Evolutionary conservation across 2,113 vertebrate genomes (phyloP).

Genomic region (Tragelaphus imberbis): DNA sequence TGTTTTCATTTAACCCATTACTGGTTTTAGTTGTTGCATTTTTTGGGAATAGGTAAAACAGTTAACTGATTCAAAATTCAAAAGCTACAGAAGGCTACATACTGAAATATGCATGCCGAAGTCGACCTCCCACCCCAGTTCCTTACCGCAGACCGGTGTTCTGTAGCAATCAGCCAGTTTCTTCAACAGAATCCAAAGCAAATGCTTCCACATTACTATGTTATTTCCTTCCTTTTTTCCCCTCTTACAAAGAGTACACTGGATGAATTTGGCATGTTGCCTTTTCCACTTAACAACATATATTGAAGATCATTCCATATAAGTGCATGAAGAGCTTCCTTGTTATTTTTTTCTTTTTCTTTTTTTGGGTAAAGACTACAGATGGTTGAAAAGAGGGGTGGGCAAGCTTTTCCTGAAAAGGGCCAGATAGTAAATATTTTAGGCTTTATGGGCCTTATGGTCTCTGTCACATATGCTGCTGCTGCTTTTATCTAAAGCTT

Average conservation of each 20-base stretch:
- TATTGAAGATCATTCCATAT: background rate
- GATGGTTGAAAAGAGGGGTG: constrained; percentile 37
- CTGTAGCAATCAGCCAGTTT: background rate
- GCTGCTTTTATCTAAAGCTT: background rate
- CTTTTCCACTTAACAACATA: background rate
- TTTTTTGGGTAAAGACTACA: constrained; percentile 8
- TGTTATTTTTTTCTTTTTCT: background rate
- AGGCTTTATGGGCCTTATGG: constrained; percentile 46
- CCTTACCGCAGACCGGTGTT: background rate
- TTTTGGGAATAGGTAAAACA: background rate
- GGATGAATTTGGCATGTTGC: background rate
- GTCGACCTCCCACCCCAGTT: background rate
- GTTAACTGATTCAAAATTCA: background rate
- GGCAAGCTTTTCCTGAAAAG: constrained; percentile 50
- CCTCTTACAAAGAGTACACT: no score
- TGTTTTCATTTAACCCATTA: background rate
- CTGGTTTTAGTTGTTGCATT: background rate
- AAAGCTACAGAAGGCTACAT: background rate
- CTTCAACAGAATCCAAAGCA: background rate
- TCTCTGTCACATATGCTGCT: constrained; percentile 56
- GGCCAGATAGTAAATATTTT: constrained; percentile 66
- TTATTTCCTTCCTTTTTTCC: background rate
- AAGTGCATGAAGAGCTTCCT: background rate
- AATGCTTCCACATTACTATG: background rate
- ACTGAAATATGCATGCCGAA: background rate